Percentiles rank a stretch among this genome's conserved stretches.
phyloP scores from a whole-genome alignment of 2,113 vertebrate species.

The Globicephala melas region DNA sequence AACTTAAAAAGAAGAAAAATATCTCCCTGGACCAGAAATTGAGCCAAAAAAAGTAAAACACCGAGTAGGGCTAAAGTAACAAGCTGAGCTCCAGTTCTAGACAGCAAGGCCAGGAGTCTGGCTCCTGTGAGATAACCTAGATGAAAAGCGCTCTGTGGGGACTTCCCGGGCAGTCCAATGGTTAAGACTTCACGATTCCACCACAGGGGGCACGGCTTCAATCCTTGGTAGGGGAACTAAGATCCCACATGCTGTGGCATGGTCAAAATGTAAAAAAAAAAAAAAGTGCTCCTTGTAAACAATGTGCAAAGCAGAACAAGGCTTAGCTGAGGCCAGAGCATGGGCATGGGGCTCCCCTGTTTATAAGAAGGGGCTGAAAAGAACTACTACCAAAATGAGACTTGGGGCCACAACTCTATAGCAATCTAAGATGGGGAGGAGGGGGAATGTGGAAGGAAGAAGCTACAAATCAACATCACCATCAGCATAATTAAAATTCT shows the following conservation, averaged over 20 bases:
- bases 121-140: not conserved
- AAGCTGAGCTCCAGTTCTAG: not conserved
- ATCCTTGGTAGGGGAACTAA: too few relatives aligned
- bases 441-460: not conserved
- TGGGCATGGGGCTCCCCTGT: too few relatives aligned
- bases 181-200: too few relatives aligned
- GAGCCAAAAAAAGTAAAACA: not conserved
- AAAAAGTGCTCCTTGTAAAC: too few relatives aligned
- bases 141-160: not conserved
- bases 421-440: not conserved
- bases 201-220: too few relatives aligned
- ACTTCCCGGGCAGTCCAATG: too few relatives aligned
- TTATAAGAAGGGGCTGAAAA: not conserved
- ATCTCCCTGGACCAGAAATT: not conserved
- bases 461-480: not conserved
- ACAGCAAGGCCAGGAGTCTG: not conserved
- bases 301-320: too few relatives aligned
- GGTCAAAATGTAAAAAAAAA: too few relatives aligned
- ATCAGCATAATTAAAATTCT: conserved; percentile 1
- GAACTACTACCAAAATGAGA: not conserved
- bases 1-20: not conserved
- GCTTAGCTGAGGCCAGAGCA: not conserved
- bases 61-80: not conserved
- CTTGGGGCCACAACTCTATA: not conserved
- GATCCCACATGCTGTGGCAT: too few relatives aligned